A percentile compares a stretch with the other conserved stretches of the same genome.
These are phyloP conservation scores for Okamejei kenojei DNA, from an alignment of 2,797 vertebrate species.

Conservation along the genomic window DNA sequence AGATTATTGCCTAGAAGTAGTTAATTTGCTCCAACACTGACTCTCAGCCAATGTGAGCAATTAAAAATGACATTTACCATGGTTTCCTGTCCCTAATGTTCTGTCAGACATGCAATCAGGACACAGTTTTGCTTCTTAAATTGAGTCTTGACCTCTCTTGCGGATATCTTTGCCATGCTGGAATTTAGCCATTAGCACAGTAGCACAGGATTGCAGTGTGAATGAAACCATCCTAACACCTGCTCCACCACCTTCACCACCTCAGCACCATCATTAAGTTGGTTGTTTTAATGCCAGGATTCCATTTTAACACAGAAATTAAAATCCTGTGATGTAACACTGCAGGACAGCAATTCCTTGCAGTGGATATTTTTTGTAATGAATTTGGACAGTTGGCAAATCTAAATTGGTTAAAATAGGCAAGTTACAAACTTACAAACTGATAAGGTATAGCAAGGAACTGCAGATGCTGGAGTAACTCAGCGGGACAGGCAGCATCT, in stretches of 20 bases:
- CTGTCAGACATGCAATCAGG: not conserved
- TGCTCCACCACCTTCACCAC: not conserved
- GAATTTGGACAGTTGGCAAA: not conserved
- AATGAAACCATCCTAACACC: not conserved
- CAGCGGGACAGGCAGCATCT: no score
- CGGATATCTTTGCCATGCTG: not conserved
- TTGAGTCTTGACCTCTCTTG: not conserved
- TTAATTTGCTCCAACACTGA: not conserved
- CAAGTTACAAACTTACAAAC: not conserved
- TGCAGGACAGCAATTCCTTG: not conserved
- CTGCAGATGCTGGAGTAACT: no score
- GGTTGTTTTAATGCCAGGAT: no score
- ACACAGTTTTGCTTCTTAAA: not conserved
- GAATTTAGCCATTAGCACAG: not conserved
- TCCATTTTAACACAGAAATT: not conserved
- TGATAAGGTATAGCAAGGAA: not conserved
- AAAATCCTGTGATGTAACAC: not conserved
- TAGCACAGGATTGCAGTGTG: not conserved
- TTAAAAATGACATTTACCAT: not conserved
- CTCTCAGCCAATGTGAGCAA: not conserved
- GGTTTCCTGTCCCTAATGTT: not conserved
- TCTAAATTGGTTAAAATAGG: not conserved
- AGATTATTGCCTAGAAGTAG: not conserved
- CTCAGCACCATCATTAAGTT: no score
- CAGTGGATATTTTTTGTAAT: not conserved